Evolutionary conservation across 2,113 vertebrate species (phyloP).

Genomic region (Parotia lawesii): DNA sequence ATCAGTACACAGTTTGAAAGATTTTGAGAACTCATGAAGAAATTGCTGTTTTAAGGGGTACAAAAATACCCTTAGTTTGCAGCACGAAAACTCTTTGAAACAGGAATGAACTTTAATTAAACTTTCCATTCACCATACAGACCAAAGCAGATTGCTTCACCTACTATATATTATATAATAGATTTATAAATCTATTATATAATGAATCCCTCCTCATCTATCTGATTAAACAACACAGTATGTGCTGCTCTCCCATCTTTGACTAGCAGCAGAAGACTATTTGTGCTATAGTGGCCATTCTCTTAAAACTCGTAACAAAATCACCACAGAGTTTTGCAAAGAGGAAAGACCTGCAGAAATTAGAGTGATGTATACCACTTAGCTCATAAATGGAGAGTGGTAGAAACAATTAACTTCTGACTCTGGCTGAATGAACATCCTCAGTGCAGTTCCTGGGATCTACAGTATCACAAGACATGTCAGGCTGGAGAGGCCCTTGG

Average conservation of each 20-base stretch:
- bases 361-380: background rate
- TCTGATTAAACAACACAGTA: background rate
- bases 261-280: background rate
- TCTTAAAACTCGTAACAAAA: background rate
- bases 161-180: too few relatives aligned
- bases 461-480: background rate
- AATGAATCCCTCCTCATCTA: background rate
- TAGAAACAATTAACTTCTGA: background rate
- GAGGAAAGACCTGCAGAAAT: background rate
- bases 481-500: background rate
- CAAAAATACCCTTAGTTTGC: background rate
- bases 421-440: background rate
- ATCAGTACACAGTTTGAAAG: background rate
- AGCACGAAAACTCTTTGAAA: background rate
- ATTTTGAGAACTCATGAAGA: background rate
- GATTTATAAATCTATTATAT: background rate
- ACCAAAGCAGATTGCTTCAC: background rate
- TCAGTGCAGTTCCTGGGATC: background rate
- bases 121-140: background rate
- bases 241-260: background rate
- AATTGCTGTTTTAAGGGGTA: background rate
- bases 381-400: background rate
- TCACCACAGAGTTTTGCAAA: background rate
- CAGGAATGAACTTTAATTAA: background rate
- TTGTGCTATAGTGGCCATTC: background rate